Evolutionary conservation across 2,797 vertebrate species (phyloP).

Genomic region (Pipistrellus nathusii): DNA sequence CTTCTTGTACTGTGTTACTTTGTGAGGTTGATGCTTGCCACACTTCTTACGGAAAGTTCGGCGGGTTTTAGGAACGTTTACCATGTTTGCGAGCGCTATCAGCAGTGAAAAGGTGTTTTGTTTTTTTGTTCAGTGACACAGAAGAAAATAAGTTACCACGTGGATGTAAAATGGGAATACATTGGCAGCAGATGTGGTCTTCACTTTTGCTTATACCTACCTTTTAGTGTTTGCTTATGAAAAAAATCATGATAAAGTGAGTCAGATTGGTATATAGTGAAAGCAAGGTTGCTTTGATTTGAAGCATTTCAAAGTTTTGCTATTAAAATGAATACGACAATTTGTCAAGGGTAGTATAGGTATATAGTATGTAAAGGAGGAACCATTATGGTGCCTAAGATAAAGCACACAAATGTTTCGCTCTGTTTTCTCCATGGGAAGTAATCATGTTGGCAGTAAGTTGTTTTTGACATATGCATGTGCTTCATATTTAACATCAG

Average conservation of each 20-base stretch:
- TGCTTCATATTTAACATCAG: slow-evolving; percentile 14
- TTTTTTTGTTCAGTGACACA: slow-evolving; percentile 6
- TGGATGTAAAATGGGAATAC: background rate
- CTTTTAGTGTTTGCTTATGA: background rate
- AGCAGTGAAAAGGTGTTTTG: too few relatives aligned
- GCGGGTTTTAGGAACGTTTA: too few relatives aligned
- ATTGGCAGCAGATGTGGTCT: background rate
- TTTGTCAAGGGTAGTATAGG: background rate
- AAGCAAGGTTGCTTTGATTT: slow-evolving; percentile 29
- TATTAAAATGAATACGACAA: background rate
- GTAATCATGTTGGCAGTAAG: background rate
- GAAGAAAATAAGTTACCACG: background rate
- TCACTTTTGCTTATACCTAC: background rate
- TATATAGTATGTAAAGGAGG: background rate
- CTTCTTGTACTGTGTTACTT: too few relatives aligned
- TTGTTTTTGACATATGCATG: background rate
- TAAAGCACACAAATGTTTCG: background rate
- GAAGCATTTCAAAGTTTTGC: background rate
- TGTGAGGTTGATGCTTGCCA: too few relatives aligned
- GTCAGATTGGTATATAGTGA: background rate
- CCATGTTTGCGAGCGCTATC: too few relatives aligned
- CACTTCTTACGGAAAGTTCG: too few relatives aligned
- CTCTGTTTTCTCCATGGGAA: background rate
- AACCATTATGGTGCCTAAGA: background rate
- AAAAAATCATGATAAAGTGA: background rate